Evolutionary conservation across 2,888 invertebrate genomes (phyloP), one percentile per base, ranked within the genome.

Genomic region (Ennomos fuscantarius): DNA sequence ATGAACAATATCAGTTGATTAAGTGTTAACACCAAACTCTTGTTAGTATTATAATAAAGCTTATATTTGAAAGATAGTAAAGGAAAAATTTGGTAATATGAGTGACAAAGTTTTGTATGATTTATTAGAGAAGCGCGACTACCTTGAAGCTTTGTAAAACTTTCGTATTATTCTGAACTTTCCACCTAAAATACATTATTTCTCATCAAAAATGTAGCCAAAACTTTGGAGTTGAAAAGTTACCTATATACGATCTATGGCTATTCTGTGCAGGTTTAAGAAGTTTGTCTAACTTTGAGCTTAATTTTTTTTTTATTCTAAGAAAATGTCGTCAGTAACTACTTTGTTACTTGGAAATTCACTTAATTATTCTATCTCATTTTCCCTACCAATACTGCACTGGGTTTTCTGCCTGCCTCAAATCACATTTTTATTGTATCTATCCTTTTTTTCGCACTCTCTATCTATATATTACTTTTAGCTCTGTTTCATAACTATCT

Each of bases 41-140:
- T 52, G 50, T 44, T 37, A n/a, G 8, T 6, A 9, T 42, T 11
- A 8, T 0, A 1, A 44, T 51, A 56, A 35, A 45, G 48, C 13
- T 45, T 9, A 40, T 13, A 44, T 54, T 60, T 11, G 42, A 44
- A 46, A 49, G 12, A 47, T 24, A 35, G 39, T n/a, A 13, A 48
- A n/a, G 6, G 40, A 40, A 53, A 44, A 5, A 12, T 24, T 1
- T 0, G 24, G 24, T 24, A 6, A 51, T 33, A 9, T 35, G 40
- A 47, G 56, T 50, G 47, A n/a, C 32, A 55, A 51, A 48, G 45
- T 46, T 41, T 40, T 52, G 45, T 40, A 55, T 58, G 62, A 58
- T 58, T 62, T 55, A 62, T 58, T 54, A 43, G 55, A 58, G 55
- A 55, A 24, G 55, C 51, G 48, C 40, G 40, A 31, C 24, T 49